A percentile compares a stretch with the other conserved stretches of the same genome.
Conservation (phyloP, 2,888 invertebrate species). For the Xanthia togata region DNA sequence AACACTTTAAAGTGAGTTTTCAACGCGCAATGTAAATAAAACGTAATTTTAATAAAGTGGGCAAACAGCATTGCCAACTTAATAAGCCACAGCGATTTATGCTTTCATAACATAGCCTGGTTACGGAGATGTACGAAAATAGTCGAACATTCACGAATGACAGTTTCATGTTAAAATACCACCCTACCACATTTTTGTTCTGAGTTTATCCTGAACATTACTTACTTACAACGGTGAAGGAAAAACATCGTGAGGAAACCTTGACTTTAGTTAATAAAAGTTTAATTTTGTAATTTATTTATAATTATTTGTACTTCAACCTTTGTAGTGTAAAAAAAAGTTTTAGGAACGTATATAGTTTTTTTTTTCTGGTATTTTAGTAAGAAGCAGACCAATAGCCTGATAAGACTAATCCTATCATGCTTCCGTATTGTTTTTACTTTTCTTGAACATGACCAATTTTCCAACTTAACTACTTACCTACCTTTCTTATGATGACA, state of each 20-base stretch:
- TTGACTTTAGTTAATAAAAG: no score
- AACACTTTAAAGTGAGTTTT: constrained; percentile 42
- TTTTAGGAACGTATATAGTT: no score
- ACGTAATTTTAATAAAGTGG: constrained; percentile 67
- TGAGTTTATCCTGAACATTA: neutral
- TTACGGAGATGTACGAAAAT: constrained; percentile 48
- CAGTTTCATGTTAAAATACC: neutral
- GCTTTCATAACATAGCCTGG: constrained; percentile 63
- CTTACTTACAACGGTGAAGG: neutral
- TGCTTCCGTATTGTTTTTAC: neutral
- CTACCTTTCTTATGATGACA: neutral
- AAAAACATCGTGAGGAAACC: neutral
- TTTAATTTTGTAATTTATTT: no score
- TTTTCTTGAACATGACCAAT: neutral
- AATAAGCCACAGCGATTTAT: constrained; percentile 72
- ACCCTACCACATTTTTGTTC: neutral
- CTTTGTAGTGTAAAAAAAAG: neutral
- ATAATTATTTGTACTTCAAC: neutral
- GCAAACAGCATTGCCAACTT: constrained; percentile 68
- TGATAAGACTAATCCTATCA: neutral
- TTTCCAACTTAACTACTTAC: neutral
- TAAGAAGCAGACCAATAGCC: neutral
- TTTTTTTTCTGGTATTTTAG: neutral
- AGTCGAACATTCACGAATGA: constrained; percentile 11
- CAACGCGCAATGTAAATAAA: constrained; percentile 61